Evolutionary conservation across 2,888 invertebrate species (phyloP).

Genomic region (Tortricodes alternella): DNA sequence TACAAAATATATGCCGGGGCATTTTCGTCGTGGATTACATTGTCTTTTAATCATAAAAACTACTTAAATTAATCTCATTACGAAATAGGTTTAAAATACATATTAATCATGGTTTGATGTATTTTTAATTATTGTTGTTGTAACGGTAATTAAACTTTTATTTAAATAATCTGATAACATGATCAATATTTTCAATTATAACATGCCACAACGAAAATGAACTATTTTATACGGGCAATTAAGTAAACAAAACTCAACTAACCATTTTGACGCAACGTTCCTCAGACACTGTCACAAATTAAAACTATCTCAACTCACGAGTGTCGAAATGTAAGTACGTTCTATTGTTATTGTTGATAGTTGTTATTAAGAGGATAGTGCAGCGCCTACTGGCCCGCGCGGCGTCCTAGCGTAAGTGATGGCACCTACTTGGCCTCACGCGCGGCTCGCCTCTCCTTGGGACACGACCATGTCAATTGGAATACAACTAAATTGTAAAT

Average conservation of each 20-base stretch:
- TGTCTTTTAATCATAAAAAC: too few relatives aligned
- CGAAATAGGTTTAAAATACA: too few relatives aligned
- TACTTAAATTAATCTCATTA: too few relatives aligned
- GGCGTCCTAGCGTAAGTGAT: constrained; percentile 42
- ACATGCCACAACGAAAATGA: too few relatives aligned
- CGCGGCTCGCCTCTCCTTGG: constrained; percentile 43
- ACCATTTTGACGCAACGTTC: constrained; percentile 36
- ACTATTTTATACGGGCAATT: not conserved
- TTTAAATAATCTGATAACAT: too few relatives aligned
- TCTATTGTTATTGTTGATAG: constrained; percentile 15
- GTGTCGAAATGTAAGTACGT: constrained; percentile 3
- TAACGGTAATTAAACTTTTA: too few relatives aligned
- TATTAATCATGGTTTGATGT: too few relatives aligned
- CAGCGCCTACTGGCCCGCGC: constrained; percentile 37
- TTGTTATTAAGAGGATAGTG: constrained; percentile 21
- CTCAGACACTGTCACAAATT: constrained; percentile 14
- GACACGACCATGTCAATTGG: constrained; percentile 52
- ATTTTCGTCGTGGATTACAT: too few relatives aligned
- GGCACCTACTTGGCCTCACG: constrained; percentile 45
- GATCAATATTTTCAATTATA: too few relatives aligned
- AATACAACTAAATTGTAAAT: constrained; percentile 45
- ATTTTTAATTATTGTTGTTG: too few relatives aligned
- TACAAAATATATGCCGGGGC: too few relatives aligned
- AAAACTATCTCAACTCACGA: constrained; percentile 2
- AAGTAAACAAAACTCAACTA: constrained; percentile 38